Conservation (phyloP, 2,888 invertebrate species). For the Celastrina argiolus region DNA sequence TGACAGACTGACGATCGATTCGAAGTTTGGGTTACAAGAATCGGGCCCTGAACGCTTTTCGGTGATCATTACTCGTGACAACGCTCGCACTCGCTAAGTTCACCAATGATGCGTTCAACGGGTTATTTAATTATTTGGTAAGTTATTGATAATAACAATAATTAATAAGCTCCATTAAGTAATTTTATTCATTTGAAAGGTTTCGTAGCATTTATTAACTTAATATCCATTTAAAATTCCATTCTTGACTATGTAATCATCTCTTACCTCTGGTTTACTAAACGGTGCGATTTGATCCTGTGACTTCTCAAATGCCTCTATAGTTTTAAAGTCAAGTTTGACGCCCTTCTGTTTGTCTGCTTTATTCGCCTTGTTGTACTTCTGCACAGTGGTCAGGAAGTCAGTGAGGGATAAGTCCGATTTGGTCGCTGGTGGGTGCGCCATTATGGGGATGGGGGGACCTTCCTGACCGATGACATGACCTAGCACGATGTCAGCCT, state of each 20-base stretch:
- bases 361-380: constrained; percentile 61
- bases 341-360: constrained; percentile 81
- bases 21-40: no score
- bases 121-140: no score
- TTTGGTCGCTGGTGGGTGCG: constrained; percentile 84
- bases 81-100: no score
- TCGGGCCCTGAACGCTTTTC: no score
- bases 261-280: constrained; percentile 55
- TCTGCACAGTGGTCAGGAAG: constrained; percentile 81
- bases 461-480: constrained; percentile 67
- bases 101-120: no score
- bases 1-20: no score
- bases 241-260: neutral
- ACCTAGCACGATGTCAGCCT: constrained; percentile 90
- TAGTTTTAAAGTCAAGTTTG: constrained; percentile 92
- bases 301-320: constrained; percentile 82
- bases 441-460: constrained; percentile 86
- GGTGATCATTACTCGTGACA: no score
- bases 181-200: neutral
- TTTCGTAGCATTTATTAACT: neutral
- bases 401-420: constrained; percentile 87
- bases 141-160: no score
- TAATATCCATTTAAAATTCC: neutral
- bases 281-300: constrained; percentile 62
- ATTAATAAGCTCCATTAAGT: no score